Conservation (phyloP, 2,113 vertebrate species). For the Lagopus leucura region DNA sequence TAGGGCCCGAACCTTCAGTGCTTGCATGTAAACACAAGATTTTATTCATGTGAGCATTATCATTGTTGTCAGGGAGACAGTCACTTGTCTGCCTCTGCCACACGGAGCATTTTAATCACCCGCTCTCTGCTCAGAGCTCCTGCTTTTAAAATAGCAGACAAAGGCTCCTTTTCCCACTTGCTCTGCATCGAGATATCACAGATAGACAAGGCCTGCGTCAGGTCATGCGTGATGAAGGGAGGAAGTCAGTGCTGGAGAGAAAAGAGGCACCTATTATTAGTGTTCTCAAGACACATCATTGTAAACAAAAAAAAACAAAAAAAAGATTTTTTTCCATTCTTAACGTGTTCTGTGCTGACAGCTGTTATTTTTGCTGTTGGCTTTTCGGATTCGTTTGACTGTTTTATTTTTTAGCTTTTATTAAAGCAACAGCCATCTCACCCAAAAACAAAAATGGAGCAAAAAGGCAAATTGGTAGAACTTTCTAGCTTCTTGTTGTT, state of each 20-base stretch:
- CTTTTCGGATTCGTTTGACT: neutral
- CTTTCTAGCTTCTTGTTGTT: neutral
- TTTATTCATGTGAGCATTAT: constrained; percentile 43
- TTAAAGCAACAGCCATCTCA: neutral
- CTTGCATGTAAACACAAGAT: neutral
- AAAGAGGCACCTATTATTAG: constrained; percentile 6
- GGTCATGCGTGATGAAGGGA: neutral
- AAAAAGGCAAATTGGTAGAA: neutral
- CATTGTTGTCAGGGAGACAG: constrained; percentile 59
- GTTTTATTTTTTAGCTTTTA: neutral
- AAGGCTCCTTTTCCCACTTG: constrained; percentile 27
- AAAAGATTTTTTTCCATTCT: neutral
- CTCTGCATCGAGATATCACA: neutral
- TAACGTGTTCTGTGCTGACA: neutral
- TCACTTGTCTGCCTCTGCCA: neutral
- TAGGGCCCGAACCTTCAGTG: constrained; percentile 1
- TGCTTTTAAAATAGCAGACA: constrained; percentile 8
- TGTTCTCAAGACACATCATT: neutral
- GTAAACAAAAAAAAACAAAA: neutral
- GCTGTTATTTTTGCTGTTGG: neutral
- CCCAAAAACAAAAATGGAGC: neutral
- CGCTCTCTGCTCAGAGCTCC: constrained; percentile 6
- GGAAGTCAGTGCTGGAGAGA: neutral
- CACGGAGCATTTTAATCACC: constrained; percentile 34
- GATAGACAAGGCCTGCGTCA: neutral